Base-by-base conservation (phyloP, 2,888 invertebrate species). In the Anorthoa munda region DNA sequence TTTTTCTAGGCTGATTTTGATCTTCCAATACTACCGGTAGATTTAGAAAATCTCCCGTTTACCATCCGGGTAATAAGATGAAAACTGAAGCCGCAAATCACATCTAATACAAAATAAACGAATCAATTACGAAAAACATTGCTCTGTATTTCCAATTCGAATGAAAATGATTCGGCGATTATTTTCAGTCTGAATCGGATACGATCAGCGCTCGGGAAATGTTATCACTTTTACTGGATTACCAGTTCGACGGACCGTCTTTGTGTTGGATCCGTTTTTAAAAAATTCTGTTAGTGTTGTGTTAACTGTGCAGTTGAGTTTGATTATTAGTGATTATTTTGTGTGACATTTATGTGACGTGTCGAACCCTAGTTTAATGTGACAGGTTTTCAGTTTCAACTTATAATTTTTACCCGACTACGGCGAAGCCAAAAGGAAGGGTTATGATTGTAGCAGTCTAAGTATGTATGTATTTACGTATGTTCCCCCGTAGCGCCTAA, bases 201-300 rank as follows among this genome's bases (percentile, higher is more conserved):
- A 50, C 45, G 26, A 81, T 72, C 21, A 56, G 45, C 50, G 55
- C 53, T 23, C n/a, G 63, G 65, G 31, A 56, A 63, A 75, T 70
- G 60, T 75, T 69, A 80, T 70, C 75, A 75, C 66, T 75, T 59
- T 66, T 48, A 51, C 23, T 66, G 46, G 61, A 63, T 80, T 80
- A 61, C 39, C 60, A 56, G 60, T 55, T 65, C 4, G 67, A 67
- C 58, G n/a, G 51, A 45, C 7, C 23, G 21, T 23, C 46, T 67
- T 59, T 67, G 21, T 51, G 4, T 45, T 50, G 13, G 1, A 5
- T 26, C 21, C 26, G 21, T 26, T 56, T 50, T 50, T 31, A 0
- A 12, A 21, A 46, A 18, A 0, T 11, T 2, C 56, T 56, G 21
- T 72, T n/a, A 48, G n/a, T n/a, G 17, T 56, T n/a, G n/a, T n/a